Percentiles rank a stretch among this genome's conserved stretches.
phyloP scores from a whole-genome alignment of 2,888 invertebrate species.

The Macrostomum cliftonense region DNA sequence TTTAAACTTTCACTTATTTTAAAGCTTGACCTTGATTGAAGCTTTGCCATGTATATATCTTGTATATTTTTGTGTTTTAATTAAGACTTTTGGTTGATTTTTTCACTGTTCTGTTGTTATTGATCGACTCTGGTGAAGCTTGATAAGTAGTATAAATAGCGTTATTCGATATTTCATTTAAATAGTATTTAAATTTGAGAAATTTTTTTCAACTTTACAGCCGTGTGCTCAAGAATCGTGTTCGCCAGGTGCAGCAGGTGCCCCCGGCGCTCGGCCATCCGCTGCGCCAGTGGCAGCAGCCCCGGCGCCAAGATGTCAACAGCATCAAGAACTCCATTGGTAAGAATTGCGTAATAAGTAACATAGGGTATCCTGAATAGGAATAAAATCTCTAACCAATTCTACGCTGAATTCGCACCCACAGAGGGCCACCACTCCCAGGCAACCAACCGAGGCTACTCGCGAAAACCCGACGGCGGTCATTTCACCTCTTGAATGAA shows the following conservation, averaged over 20 bases:
- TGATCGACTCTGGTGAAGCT: too few species aligned
- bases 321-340: slow-evolving; percentile 34
- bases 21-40: too few species aligned
- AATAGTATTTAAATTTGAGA: not conserved
- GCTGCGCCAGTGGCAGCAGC: slow-evolving; percentile 19
- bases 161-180: not conserved
- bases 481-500: slow-evolving; percentile 27
- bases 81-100: too few species aligned
- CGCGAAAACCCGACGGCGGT: slow-evolving; percentile 37
- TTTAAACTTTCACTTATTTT: too few species aligned
- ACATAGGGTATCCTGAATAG: too few species aligned
- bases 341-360: too few species aligned
- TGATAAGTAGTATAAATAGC: not conserved
- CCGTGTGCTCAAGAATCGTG: slow-evolving; percentile 32
- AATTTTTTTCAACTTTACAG: slow-evolving; percentile 14
- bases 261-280: slow-evolving; percentile 29
- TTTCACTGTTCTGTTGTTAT: too few species aligned
- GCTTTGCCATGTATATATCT: too few species aligned
- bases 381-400: too few species aligned
- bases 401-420: slow-evolving; percentile 2
- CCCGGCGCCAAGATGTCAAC: slow-evolving; percentile 26
- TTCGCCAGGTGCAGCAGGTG: slow-evolving; percentile 18
- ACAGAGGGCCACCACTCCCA: slow-evolving; percentile 36
- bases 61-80: too few species aligned
- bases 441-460: slow-evolving; percentile 36